These are phyloP conservation scores for Samia ricini DNA, from an alignment of 1,140 invertebrate species.

Conservation along the genomic window DNA sequence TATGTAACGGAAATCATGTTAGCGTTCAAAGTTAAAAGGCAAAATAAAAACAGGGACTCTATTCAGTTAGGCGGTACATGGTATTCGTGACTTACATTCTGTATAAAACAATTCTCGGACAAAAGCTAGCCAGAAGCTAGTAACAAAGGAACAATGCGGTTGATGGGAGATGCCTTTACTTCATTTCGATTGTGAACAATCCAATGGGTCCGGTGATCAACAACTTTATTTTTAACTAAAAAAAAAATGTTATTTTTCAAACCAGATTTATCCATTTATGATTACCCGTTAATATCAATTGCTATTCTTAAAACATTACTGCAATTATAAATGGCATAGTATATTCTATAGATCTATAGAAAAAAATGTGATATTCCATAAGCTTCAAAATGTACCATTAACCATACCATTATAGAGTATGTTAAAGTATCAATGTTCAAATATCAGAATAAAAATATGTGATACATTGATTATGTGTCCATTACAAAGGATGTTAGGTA, in stretches of 20 bases:
- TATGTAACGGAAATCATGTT: slow-evolving; percentile 43
- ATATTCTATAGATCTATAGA: too few relatives aligned
- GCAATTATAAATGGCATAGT: too few relatives aligned
- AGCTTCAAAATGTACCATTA: too few relatives aligned
- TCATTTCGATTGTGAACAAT: slow-evolving; percentile 68
- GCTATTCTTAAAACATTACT: too few relatives aligned
- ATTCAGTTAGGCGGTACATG: slow-evolving; percentile 71
- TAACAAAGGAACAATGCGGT: slow-evolving; percentile 73
- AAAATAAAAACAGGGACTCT: slow-evolving; percentile 47
- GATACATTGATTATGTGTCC: too few relatives aligned
- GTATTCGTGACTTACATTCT: slow-evolving; percentile 75
- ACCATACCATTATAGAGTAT: too few relatives aligned
- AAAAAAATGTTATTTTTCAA: background rate
- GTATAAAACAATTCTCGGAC: slow-evolving; percentile 76
- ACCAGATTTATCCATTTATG: too few relatives aligned
- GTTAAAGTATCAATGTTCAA: too few relatives aligned
- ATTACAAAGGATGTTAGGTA: too few relatives aligned
- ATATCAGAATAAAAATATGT: too few relatives aligned
- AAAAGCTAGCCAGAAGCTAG: slow-evolving; percentile 66
- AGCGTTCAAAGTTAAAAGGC: slow-evolving; percentile 35
- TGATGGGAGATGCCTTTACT: slow-evolving; percentile 64
- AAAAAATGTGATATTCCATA: too few relatives aligned
- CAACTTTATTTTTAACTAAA: background rate
- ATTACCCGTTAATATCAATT: too few relatives aligned
- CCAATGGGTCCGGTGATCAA: slow-evolving; percentile 11